Evolutionary conservation across 2,113 vertebrate genomes (phyloP).

Genomic region (Eclectus roratus): DNA sequence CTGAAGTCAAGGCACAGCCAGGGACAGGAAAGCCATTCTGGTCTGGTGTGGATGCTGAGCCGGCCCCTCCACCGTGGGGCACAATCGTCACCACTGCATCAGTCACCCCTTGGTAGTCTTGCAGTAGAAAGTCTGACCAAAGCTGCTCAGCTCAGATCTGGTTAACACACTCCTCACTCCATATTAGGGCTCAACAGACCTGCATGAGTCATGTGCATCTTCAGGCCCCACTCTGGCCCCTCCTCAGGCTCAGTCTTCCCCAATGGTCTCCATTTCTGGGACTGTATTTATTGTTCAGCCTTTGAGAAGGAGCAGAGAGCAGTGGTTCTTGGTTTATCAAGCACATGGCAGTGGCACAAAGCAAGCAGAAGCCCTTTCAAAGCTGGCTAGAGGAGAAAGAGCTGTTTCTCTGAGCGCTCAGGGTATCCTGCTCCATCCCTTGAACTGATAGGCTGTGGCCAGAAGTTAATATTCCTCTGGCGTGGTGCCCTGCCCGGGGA

Average conservation of each 20-base stretch:
- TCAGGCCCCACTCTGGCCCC: not conserved
- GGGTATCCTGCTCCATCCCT: not conserved
- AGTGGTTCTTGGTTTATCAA: not conserved
- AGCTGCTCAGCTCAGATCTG: not conserved
- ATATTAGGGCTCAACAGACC: not conserved
- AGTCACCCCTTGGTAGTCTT: fast-evolving
- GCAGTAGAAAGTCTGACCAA: not conserved
- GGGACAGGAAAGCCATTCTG: not conserved
- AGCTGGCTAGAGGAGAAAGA: not conserved
- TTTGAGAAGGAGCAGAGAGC: not conserved
- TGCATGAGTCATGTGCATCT: fast-evolving
- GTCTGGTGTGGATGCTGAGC: not conserved
- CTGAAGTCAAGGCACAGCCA: not conserved
- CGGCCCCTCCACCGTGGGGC: not conserved
- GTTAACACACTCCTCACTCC: not conserved
- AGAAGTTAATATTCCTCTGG: constrained; percentile 58
- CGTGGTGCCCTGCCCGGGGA: constrained; percentile 17
- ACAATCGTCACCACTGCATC: not conserved
- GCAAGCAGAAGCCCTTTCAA: not conserved
- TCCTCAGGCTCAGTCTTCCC: not conserved
- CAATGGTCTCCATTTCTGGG: not conserved
- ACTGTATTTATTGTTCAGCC: not conserved
- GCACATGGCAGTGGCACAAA: not conserved
- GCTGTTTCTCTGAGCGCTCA: not conserved
- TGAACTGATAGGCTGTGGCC: not conserved